These are phyloP conservation scores for Cyphomyrus plagiostoma DNA, from an alignment of 2,113 vertebrate genomes.

Conservation along the genomic window DNA sequence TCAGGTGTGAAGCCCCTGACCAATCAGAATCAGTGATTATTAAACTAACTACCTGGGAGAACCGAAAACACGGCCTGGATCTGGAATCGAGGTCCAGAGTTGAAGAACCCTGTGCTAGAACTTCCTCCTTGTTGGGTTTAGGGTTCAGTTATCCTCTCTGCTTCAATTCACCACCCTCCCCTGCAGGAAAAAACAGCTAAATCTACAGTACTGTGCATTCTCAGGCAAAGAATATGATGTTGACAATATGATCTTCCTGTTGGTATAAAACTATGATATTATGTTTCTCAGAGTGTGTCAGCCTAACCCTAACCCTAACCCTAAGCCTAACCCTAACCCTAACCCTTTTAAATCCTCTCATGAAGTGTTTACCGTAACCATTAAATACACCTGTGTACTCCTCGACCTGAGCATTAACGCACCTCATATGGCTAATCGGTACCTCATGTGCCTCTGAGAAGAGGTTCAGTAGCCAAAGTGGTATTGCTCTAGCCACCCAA, in stretches of 20 bases:
- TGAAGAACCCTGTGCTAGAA: too few relatives aligned
- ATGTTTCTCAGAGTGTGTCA: not conserved
- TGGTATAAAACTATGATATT: not conserved
- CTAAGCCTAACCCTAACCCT: too few relatives aligned
- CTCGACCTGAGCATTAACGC: not conserved
- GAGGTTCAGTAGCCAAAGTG: not conserved
- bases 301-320: too few relatives aligned
- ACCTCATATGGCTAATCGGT: not conserved
- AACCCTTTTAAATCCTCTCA: not conserved
- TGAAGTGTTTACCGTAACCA: not conserved
- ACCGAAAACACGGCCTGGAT: too few relatives aligned
- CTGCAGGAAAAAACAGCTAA: not conserved
- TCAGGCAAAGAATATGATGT: not conserved
- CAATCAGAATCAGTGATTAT: too few relatives aligned
- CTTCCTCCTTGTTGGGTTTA: not conserved
- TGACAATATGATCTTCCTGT: not conserved
- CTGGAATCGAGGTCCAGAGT: too few relatives aligned
- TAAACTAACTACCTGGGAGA: too few relatives aligned
- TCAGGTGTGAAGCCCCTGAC: too few relatives aligned
- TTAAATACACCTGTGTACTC: not conserved
- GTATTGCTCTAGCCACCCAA: not conserved
- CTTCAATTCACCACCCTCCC: not conserved
- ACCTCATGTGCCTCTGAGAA: not conserved
- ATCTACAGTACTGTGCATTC: not conserved
- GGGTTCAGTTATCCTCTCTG: not conserved